Evolutionary conservation across 37 sponge, comb jelly and placozoan genomes (phyloP).

Genomic region (Axinella damicornis): DNA sequence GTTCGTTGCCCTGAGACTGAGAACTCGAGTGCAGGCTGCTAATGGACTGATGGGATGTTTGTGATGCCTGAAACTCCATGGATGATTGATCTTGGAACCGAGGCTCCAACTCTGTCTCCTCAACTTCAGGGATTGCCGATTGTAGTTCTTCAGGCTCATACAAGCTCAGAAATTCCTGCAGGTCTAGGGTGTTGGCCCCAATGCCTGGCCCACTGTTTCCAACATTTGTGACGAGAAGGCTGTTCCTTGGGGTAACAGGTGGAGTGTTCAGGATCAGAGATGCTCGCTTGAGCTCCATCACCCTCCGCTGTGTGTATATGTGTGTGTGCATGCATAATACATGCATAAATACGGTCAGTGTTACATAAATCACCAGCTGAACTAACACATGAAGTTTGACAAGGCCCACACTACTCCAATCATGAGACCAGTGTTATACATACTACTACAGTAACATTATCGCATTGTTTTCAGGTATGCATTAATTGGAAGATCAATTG

Average conservation of each 20-base stretch:
- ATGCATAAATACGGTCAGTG: no score
- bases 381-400: no score
- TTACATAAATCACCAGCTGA: no score
- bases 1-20: no score
- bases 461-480: no score
- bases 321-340: no score
- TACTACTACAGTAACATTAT: no score
- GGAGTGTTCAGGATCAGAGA: slow-evolving; percentile 53
- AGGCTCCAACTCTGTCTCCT: slow-evolving; percentile 15
- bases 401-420: no score
- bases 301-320: slow-evolving; percentile 25
- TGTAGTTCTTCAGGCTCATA: neutral
- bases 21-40: slow-evolving; percentile 25
- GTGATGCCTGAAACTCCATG: slow-evolving; percentile 5
- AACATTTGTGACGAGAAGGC: slow-evolving; percentile 32
- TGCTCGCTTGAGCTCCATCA: slow-evolving; percentile 73
- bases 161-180: slow-evolving; percentile 46
- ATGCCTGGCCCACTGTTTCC: neutral
- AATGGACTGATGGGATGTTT: neutral
- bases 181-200: slow-evolving; percentile 23
- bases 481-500: no score
- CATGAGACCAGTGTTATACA: neutral
- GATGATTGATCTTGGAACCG: neutral
- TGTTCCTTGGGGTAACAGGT: slow-evolving; percentile 46
- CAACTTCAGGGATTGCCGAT: slow-evolving; percentile 43